These are phyloP conservation scores for Cenopis cana DNA, from an alignment of 2,888 invertebrate species.

Conservation along the genomic window DNA sequence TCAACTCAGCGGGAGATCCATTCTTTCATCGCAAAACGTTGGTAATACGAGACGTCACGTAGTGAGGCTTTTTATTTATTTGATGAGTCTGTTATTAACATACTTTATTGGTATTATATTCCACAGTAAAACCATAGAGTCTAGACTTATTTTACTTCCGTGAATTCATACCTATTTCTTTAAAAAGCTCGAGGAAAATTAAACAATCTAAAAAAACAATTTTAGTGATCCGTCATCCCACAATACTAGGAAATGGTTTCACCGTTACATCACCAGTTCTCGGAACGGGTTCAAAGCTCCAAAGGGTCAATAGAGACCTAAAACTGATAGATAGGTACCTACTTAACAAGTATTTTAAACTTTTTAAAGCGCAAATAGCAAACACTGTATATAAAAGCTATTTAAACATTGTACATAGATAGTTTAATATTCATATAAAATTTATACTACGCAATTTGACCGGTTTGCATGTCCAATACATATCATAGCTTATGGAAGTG, in stretches of 20 bases:
- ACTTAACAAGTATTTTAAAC: too few relatives aligned
- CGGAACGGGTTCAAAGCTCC: conserved; percentile 17
- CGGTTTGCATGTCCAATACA: too few relatives aligned
- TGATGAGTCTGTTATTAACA: neutral
- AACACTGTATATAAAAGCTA: too few relatives aligned
- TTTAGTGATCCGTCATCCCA: conserved; percentile 17
- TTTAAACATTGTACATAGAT: too few relatives aligned
- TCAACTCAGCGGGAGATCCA: conserved; percentile 13
- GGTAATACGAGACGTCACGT: conserved; percentile 18
- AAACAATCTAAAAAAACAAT: too few relatives aligned
- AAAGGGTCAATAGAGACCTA: conserved; percentile 13
- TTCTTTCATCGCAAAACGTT: conserved; percentile 17
- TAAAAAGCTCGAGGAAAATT: too few relatives aligned
- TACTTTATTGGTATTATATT: neutral
- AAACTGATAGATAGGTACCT: neutral
- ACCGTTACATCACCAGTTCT: conserved; percentile 26
- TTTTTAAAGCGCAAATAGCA: too few relatives aligned
- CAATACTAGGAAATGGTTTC: conserved; percentile 35
- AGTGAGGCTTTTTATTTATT: conserved; percentile 12
- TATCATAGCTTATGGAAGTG: too few relatives aligned
- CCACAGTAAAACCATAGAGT: neutral
- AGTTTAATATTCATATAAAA: too few relatives aligned
- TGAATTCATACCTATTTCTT: too few relatives aligned
- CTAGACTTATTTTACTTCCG: neutral
- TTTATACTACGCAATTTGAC: too few relatives aligned